Percentiles rank a stretch among this genome's conserved stretches.
These are phyloP conservation scores for Ptilodon capucinus DNA, from an alignment of 2,888 invertebrate genomes.

Conservation along the genomic window DNA sequence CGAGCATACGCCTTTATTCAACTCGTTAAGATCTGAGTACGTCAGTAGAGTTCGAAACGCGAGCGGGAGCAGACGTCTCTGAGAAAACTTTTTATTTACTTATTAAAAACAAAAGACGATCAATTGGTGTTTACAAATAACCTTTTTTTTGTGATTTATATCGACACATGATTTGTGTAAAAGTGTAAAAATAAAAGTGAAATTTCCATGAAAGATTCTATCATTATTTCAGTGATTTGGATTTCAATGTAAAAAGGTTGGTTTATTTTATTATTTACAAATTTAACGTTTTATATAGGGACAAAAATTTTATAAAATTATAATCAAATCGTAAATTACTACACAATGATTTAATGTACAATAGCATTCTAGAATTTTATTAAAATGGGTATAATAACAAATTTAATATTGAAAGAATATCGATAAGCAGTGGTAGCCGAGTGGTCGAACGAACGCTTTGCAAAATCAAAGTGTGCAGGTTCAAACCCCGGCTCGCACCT, in stretches of 20 bases:
- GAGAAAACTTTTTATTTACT: slow-evolving; percentile 7
- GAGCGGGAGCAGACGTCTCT: slow-evolving; percentile 15
- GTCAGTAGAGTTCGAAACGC: slow-evolving; percentile 48
- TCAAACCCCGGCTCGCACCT: too few species aligned
- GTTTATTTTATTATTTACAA: too few species aligned
- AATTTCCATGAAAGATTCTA: neutral
- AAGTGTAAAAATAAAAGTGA: neutral
- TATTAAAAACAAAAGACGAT: slow-evolving; percentile 12
- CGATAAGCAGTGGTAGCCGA: too few species aligned
- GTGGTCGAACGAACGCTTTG: too few species aligned
- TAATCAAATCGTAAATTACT: too few species aligned
- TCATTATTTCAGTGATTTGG: neutral
- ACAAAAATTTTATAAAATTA: too few species aligned
- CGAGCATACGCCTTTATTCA: slow-evolving; percentile 45
- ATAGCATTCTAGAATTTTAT: too few species aligned
- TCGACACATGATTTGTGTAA: neutral
- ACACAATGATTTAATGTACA: too few species aligned
- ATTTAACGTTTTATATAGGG: too few species aligned
- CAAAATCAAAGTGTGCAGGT: too few species aligned
- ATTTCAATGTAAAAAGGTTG: neutral
- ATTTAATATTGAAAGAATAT: too few species aligned
- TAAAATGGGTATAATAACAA: too few species aligned
- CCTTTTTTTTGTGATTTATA: neutral
- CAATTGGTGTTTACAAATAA: neutral
- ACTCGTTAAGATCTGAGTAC: slow-evolving; percentile 13